Evolutionary conservation across 2,797 vertebrate genomes (phyloP), one percentile per base, ranked within the genome.

Genomic region (Sebastes iracundus): DNA sequence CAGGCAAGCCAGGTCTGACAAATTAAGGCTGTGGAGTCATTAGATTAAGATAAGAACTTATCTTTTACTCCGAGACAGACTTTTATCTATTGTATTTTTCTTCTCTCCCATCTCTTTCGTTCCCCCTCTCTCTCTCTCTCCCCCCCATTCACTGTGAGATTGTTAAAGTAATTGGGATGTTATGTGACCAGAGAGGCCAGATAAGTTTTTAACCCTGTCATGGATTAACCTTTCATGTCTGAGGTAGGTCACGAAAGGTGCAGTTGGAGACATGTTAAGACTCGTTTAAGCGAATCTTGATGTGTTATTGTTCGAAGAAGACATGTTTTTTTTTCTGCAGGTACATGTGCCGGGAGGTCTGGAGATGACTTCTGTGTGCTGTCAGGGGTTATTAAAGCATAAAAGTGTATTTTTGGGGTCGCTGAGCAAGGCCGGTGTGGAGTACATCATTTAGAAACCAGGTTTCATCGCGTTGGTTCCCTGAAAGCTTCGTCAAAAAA

Each of bases 41-140:
- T 98, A 98, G 97, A 98, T 99, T 97, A 97, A 98, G 97, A 99
- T 98, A 98, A 99, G 97, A 97, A 97, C 95, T 97, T 98, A 98
- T 99, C 97, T 99, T 95, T 94, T 95, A 95, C 97, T 97, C 93
- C 76, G 91, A 96, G 95, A 96, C 96, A 97, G 96, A 98, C 96
- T 97, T 97, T 98, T 98, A 97, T 97, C 97, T 96, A 92, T 96
- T 95, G 94, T 93, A 95, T 96, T 97, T 97, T 96, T 96, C 95
- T 95, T 89, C 64, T 77, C 83, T 85, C 62, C 82, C 85, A 67
- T 90, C 90, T 83, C 81, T 70, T 80, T 83, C 56, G 7, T 58
- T 69, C 71, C 35, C 30, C 20, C 59, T 32, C 7, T 20, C 11
- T 5, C 20, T 53, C 58, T 4, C 76, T 13, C 46, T 35, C 25